These are phyloP conservation scores for Phylloscopus whistleri DNA, from an alignment of 2,113 vertebrate genomes.

Conservation along the genomic window DNA sequence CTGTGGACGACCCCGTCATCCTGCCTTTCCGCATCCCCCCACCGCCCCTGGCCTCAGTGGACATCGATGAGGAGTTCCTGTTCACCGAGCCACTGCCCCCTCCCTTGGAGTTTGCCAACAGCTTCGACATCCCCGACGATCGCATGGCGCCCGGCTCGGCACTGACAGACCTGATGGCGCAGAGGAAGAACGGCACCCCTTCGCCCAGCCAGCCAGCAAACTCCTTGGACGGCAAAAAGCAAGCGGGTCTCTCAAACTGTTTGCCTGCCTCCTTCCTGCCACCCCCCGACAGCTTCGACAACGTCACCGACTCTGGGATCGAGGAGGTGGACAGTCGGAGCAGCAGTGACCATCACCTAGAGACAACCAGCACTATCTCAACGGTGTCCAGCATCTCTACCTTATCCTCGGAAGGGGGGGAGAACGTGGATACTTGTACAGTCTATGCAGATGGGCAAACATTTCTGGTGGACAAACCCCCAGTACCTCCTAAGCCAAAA, in stretches of 20 bases:
- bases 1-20: constrained; percentile 87
- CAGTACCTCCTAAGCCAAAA: constrained; percentile 97
- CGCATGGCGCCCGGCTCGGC: constrained; percentile 69
- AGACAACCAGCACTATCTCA: constrained; percentile 97
- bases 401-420: constrained; percentile 92
- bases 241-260: constrained; percentile 80
- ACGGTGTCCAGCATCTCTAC: constrained; percentile 94
- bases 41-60: constrained; percentile 89
- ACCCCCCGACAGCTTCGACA: constrained; percentile 85
- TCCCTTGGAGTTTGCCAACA: constrained; percentile 96
- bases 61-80: constrained; percentile 94
- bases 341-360: constrained; percentile 91
- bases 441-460: constrained; percentile 91
- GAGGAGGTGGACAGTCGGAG: constrained; percentile 94
- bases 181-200: constrained; percentile 76
- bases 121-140: constrained; percentile 93
- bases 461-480: constrained; percentile 91
- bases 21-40: constrained; percentile 93
- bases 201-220: constrained; percentile 59
- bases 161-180: constrained; percentile 80
- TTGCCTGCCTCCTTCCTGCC: constrained; percentile 84
- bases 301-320: constrained; percentile 89
- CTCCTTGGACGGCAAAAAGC: constrained; percentile 77
- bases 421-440: constrained; percentile 89
- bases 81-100: constrained; percentile 94